phyloP scores from a whole-genome alignment of 2,888 invertebrate genomes.

The Stramonita haemastoma region DNA sequence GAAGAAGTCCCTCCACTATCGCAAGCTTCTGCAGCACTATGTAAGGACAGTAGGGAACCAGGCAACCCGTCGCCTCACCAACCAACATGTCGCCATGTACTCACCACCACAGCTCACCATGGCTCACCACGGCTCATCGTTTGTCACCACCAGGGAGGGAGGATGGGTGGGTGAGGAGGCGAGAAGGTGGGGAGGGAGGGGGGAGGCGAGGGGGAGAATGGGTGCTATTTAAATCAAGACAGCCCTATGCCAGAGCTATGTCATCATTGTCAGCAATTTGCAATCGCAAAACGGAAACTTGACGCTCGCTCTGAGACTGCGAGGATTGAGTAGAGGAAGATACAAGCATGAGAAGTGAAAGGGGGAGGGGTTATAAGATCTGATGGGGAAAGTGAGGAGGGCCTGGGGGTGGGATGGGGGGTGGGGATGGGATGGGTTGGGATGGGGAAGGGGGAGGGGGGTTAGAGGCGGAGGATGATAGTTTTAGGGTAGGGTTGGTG shows the following conservation, averaged over 20 bases:
- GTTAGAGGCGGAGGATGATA: neutral
- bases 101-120: neutral
- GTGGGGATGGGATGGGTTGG: neutral
- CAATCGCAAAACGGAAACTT: slow-evolving; percentile 33
- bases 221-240: slow-evolving; percentile 8
- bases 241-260: neutral
- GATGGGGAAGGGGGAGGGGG: neutral
- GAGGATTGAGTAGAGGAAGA: neutral
- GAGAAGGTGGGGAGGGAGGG: neutral
- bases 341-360: neutral
- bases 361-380: neutral
- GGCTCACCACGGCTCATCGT: neutral
- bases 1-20: neutral
- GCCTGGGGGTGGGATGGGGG: neutral
- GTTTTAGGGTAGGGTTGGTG: neutral
- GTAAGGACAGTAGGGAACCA: neutral
- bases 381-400: neutral
- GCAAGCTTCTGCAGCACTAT: neutral
- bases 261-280: slow-evolving; percentile 35
- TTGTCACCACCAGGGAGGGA: neutral
- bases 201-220: neutral
- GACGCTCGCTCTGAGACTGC: slow-evolving; percentile 6
- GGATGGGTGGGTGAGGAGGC: neutral
- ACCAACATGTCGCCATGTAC: neutral
- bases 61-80: neutral